These are phyloP conservation scores for Steinernema khuongi DNA, from an alignment of 1,140 invertebrate species.

Conservation along the genomic window DNA sequence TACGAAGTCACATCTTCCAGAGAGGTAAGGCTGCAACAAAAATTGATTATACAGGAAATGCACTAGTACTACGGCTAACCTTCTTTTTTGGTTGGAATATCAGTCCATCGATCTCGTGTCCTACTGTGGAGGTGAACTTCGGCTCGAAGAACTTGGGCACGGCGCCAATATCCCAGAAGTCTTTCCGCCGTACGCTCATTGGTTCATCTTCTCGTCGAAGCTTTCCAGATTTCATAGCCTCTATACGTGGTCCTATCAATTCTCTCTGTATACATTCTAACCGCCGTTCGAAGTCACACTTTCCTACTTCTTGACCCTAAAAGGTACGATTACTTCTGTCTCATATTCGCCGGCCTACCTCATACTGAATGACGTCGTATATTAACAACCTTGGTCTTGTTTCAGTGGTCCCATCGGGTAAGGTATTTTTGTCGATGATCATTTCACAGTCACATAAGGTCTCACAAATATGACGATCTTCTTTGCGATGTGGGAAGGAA, in stretches of 20 bases:
- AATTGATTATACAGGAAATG: not conserved
- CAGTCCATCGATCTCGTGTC: constrained; percentile 92
- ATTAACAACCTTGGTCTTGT: constrained; percentile 77
- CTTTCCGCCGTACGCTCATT: constrained; percentile 62
- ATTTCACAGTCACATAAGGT: constrained; percentile 91
- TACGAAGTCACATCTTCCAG: constrained; percentile 75
- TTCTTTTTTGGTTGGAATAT: constrained; percentile 89
- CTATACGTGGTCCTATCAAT: constrained; percentile 68
- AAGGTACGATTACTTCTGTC: constrained; percentile 22
- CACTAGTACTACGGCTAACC: constrained; percentile 40
- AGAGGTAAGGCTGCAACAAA: constrained; percentile 70
- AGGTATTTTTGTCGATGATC: constrained; percentile 75
- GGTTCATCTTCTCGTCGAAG: constrained; percentile 69
- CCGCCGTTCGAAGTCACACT: constrained; percentile 72
- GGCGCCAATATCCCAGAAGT: constrained; percentile 67
- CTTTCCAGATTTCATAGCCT: constrained; percentile 71
- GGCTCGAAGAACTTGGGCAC: constrained; percentile 71
- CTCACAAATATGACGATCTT: constrained; percentile 62
- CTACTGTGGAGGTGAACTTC: constrained; percentile 76
- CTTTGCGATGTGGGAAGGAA: constrained; percentile 72
- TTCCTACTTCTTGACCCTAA: constrained; percentile 70
- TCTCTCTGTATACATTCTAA: constrained; percentile 70
- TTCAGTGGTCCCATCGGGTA: not conserved
- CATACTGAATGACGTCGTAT: constrained; percentile 86
- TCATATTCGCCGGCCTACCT: no score